Evolutionary conservation across 2,888 invertebrate genomes (phyloP), one percentile per base, ranked within the genome.

Genomic region (Ophonus ardosiacus): DNA sequence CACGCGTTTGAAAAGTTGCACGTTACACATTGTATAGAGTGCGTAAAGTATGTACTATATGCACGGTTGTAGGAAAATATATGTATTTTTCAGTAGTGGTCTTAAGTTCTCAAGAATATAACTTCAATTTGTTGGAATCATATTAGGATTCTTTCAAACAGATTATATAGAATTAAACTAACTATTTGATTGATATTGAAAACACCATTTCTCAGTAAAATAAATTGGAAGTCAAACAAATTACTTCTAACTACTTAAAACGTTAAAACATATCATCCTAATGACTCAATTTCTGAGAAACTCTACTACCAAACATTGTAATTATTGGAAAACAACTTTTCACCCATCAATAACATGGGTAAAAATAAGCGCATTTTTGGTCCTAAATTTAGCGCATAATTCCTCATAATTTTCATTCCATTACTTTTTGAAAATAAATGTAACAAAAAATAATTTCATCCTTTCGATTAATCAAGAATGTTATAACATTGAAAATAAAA

Each of bases 221-320:
- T 63, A 63, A 63, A 63, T 63, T 24, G 63, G n/a, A 68, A n/a
- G 68, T 68, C n/a, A 38, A 38, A 5, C 15, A 68, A 38, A 68
- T 68, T 31, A 31, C 68, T 6, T 63, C 13, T 13, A 68, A 68
- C 31, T 65, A 65, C 38, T 68, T 24, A 38, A 68, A 68, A 38
- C 68, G 31, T 65, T 51, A 51, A 51, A 51, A 51, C 65, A 65
- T 31, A 68, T 15, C n/a, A 68, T 31, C 68, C 13, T 68, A 68
- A 31, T 68, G 68, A 68, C 38, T 68, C 68, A 68, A 68, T 68
- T 68, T 68, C 68, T 31, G n/a, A 15, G 68, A 68, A 68, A 31
- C 10, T 7, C 8, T 68, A 15, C 7, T 68, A 68, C 68, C n/a
- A 38, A 68, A 68, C 38, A 68, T 24, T 68, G 13, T 38, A 31